Evolutionary conservation across 2,113 vertebrate genomes (phyloP).

Genomic region (Hydrochoerus hydrochaeris): DNA sequence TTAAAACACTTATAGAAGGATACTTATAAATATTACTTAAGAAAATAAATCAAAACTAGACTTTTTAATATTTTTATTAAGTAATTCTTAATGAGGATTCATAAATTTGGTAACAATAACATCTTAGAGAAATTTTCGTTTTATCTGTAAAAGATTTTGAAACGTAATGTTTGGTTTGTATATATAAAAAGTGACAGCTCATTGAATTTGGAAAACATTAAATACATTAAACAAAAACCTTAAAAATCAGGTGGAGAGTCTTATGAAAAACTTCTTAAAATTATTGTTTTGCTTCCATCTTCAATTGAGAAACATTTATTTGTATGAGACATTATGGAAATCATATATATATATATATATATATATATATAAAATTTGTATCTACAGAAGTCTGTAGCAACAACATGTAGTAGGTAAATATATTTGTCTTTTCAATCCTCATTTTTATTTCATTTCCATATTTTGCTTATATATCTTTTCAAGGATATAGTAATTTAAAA

Average conservation of each 20-base stretch:
- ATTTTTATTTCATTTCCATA: neutral
- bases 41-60: conserved; percentile 58
- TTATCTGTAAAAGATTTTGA: conserved; percentile 24
- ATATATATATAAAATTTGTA: neutral
- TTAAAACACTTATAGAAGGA: conserved; percentile 75
- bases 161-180: conserved; percentile 60
- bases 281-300: conserved; percentile 64
- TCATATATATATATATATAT: neutral
- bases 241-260: conserved; percentile 57
- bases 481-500: neutral
- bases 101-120: neutral
- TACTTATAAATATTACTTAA: conserved; percentile 68
- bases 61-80: conserved; percentile 56
- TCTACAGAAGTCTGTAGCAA: conserved; percentile 7
- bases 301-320: conserved; percentile 73
- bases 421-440: neutral
- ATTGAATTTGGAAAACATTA: conserved; percentile 44
- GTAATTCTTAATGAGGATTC: conserved; percentile 59
- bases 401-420: neutral
- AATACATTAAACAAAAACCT: conserved; percentile 42
- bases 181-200: conserved; percentile 52
- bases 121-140: conserved; percentile 62
- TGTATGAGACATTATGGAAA: conserved; percentile 73
- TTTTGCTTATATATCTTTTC: neutral
- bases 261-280: conserved; percentile 69